These are phyloP conservation scores for Himalopsyche tibetana DNA, from an alignment of 2,888 invertebrate species.

Conservation along the genomic window DNA sequence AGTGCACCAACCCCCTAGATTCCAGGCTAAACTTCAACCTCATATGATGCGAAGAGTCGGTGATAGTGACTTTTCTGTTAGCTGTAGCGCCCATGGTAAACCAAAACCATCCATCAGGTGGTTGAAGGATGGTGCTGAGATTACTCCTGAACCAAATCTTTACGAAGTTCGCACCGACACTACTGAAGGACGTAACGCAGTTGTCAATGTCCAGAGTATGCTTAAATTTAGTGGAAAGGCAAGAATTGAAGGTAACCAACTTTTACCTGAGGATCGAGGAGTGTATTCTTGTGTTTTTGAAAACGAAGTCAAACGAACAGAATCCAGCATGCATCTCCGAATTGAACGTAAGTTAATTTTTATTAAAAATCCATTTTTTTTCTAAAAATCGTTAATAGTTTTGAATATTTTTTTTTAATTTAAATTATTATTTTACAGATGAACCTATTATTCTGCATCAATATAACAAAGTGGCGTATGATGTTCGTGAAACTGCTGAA, in stretches of 20 bases:
- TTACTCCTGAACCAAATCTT: constrained; percentile 85
- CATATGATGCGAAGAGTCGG: constrained; percentile 88
- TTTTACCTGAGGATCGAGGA: constrained; percentile 90
- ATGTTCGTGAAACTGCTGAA: constrained; percentile 89
- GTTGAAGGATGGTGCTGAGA: constrained; percentile 90
- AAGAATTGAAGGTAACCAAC: constrained; percentile 84
- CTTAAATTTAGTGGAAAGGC: constrained; percentile 88
- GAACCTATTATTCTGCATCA: constrained; percentile 91
- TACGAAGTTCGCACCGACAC: constrained; percentile 89
- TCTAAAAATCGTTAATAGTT: background rate
- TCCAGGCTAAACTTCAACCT: constrained; percentile 88
- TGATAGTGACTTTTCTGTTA: constrained; percentile 86
- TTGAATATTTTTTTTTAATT: background rate
- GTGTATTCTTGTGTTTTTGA: constrained; percentile 92
- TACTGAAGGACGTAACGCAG: constrained; percentile 86
- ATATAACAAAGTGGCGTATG: constrained; percentile 92
- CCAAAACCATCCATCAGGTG: constrained; percentile 90
- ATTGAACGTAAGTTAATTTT: constrained; percentile 86
- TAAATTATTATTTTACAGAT: constrained; percentile 74
- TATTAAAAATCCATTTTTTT: background rate
- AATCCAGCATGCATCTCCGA: constrained; percentile 92
- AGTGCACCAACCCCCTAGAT: constrained; percentile 92
- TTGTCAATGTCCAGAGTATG: constrained; percentile 89
- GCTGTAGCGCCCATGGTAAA: constrained; percentile 92
- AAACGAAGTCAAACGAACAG: constrained; percentile 92